Percentiles rank a stretch among this genome's conserved stretches.
These are phyloP conservation scores for Drosophila funebris DNA, from an alignment of 1,140 invertebrate genomes.

Conservation along the genomic window DNA sequence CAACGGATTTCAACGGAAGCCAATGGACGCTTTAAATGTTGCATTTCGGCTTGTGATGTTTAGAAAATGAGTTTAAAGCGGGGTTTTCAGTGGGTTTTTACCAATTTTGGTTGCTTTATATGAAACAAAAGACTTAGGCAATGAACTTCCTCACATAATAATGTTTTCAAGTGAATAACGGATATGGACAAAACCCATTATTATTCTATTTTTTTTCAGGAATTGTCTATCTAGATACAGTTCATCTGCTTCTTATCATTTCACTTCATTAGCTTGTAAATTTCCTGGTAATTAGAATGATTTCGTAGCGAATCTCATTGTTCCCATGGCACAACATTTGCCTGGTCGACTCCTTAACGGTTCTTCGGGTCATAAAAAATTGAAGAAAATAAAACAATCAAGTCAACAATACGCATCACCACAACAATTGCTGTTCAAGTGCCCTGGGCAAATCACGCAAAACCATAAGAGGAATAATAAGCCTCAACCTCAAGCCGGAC, in stretches of 20 bases:
- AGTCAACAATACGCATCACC: constrained; percentile 45
- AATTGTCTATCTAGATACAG: constrained; percentile 9
- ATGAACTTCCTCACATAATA: constrained; percentile 42
- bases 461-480: constrained; percentile 61
- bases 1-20: constrained; percentile 70
- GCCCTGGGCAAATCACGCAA: constrained; percentile 71
- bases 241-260: constrained; percentile 19
- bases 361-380: constrained; percentile 65
- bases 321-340: constrained; percentile 62
- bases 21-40: constrained; percentile 49
- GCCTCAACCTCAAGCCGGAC: constrained; percentile 24
- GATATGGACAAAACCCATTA: background rate
- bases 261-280: constrained; percentile 46
- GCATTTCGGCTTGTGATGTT: constrained; percentile 53
- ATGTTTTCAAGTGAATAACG: background rate
- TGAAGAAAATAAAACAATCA: constrained; percentile 52
- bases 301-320: constrained; percentile 45
- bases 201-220: constrained; percentile 11
- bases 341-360: constrained; percentile 54
- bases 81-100: constrained; percentile 24
- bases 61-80: constrained; percentile 57
- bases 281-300: constrained; percentile 69
- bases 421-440: constrained; percentile 75
- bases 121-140: constrained; percentile 71
- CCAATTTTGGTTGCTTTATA: background rate